Percentiles rank a stretch among this genome's conserved stretches.
These are phyloP conservation scores for Branchellion lobata DNA, from an alignment of 2,888 invertebrate species.

Conservation along the genomic window DNA sequence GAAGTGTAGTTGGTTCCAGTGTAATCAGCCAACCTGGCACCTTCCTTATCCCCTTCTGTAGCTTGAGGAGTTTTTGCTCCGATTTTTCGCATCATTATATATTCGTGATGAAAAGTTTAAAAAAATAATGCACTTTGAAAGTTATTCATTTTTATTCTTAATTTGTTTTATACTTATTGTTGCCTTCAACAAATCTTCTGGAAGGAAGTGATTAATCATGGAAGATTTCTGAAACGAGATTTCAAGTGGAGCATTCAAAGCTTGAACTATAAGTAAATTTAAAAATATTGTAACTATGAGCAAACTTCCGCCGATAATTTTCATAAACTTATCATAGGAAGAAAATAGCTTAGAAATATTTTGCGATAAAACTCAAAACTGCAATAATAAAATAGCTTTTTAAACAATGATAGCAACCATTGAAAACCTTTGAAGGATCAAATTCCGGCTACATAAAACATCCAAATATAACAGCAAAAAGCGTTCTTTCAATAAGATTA, in stretches of 20 bases:
- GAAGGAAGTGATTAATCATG: background rate
- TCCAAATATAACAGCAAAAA: background rate
- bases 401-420: background rate
- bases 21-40: slow-evolving; percentile 41
- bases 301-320: too few relatives aligned
- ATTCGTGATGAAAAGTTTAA: too few relatives aligned
- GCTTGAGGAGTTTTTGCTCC: background rate
- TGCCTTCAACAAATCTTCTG: background rate
- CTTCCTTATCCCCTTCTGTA: slow-evolving; percentile 23
- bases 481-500: background rate
- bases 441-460: too few relatives aligned
- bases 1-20: slow-evolving; percentile 38
- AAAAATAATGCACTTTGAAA: too few relatives aligned
- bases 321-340: too few relatives aligned
- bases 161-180: background rate
- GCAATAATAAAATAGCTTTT: background rate
- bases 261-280: too few relatives aligned
- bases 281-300: too few relatives aligned
- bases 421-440: too few relatives aligned
- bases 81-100: slow-evolving; percentile 2
- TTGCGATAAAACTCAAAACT: too few relatives aligned
- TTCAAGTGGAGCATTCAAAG: too few relatives aligned
- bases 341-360: background rate
- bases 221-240: background rate
- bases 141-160: too few relatives aligned